Conservation (phyloP, 1,140 invertebrate species). For the Trachymyrmex septentrionalis region DNA sequence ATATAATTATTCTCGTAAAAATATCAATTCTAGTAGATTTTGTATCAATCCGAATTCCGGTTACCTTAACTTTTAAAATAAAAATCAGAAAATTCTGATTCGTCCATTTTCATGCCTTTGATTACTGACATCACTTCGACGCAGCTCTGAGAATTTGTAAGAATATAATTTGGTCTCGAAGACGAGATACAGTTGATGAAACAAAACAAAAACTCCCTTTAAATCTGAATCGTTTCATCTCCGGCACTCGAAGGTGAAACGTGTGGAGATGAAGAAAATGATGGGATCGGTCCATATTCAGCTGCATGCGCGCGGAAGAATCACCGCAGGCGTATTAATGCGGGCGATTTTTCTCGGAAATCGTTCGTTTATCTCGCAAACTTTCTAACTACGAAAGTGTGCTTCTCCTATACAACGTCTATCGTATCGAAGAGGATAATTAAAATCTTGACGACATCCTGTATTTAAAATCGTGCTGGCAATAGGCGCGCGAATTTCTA, state of each 20-base stretch:
- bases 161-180: not conserved
- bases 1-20: too few species aligned
- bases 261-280: constrained; percentile 43
- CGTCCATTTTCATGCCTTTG: not conserved
- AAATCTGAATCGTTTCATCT: constrained; percentile 48
- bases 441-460: constrained; percentile 36
- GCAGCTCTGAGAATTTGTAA: constrained; percentile 11
- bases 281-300: constrained; percentile 47
- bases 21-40: too few species aligned
- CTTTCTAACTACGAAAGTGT: constrained; percentile 50
- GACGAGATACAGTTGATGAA: not conserved
- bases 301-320: constrained; percentile 24
- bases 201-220: constrained; percentile 35
- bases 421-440: constrained; percentile 15
- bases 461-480: not conserved
- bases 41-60: too few species aligned
- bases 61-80: too few species aligned
- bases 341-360: constrained; percentile 38
- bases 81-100: too few species aligned
- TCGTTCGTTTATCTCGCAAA: constrained; percentile 45
- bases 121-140: not conserved
- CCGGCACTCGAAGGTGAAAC: constrained; percentile 34
- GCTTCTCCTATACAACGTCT: not conserved
- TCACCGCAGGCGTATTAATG: constrained; percentile 52
- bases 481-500: constrained; percentile 11